phyloP scores from a whole-genome alignment of 2,113 vertebrate species.

The Ornithorhynchus anatinus region DNA sequence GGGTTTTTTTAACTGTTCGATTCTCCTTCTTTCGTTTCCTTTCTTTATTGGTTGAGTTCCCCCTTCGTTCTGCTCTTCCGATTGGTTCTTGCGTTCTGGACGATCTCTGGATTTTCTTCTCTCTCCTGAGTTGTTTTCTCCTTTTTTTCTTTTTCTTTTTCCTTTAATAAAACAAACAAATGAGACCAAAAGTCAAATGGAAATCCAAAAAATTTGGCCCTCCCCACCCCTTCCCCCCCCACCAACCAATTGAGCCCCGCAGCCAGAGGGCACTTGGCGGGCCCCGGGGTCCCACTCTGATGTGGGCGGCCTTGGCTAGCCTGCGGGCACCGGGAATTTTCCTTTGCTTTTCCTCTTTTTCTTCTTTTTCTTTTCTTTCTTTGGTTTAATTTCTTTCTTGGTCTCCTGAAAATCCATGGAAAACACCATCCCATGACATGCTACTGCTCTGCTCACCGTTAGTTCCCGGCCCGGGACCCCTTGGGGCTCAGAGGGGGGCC shows the following conservation, averaged over 20 bases:
- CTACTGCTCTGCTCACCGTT: slow-evolving; percentile 59
- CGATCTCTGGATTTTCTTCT: slow-evolving; percentile 33
- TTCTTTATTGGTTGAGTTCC: slow-evolving; percentile 39
- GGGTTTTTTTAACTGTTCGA: slow-evolving; percentile 66
- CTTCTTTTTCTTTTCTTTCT: slow-evolving; percentile 27
- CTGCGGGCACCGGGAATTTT: too few species aligned
- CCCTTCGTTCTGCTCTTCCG: slow-evolving; percentile 42
- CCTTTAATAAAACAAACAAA: slow-evolving; percentile 34
- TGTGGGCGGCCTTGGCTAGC: too few species aligned
- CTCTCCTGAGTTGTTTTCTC: slow-evolving; percentile 18
- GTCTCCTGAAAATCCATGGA: slow-evolving; percentile 70
- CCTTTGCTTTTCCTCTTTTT: background rate
- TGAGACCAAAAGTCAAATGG: slow-evolving; percentile 49
- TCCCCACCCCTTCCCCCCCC: background rate
- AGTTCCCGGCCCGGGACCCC: slow-evolving; percentile 27
- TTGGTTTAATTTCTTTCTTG: slow-evolving; percentile 47
- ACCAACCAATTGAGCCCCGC: slow-evolving; percentile 11
- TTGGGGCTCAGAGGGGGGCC: slow-evolving; percentile 2
- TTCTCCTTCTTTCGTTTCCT: slow-evolving; percentile 57
- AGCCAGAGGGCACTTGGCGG: slow-evolving; percentile 17
- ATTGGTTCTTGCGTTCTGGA: slow-evolving; percentile 25
- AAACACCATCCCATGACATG: slow-evolving; percentile 72
- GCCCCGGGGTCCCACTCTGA: too few species aligned
- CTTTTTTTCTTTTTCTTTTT: background rate
- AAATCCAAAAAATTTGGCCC: slow-evolving; percentile 22